Percentiles rank a stretch among this genome's conserved stretches.
Evolutionary conservation across 2,797 vertebrate species (phyloP).

Genomic region (Mus spretus): DNA sequence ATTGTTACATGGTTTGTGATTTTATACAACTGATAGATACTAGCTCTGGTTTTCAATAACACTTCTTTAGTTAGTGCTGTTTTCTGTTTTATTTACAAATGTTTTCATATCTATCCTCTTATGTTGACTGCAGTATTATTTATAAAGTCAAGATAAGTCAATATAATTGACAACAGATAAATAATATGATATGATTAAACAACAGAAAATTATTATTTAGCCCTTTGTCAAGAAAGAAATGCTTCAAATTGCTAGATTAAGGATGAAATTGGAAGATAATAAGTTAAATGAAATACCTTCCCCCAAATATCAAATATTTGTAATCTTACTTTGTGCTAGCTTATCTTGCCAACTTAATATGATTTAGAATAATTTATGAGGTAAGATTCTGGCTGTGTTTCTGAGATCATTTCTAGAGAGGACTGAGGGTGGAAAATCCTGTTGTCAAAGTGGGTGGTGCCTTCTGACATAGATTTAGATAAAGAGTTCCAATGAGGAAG

Average conservation of each 20-base stretch:
- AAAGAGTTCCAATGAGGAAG: background rate
- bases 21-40: background rate
- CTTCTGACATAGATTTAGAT: background rate
- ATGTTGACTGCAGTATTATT: background rate
- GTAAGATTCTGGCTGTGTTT: background rate
- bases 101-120: background rate
- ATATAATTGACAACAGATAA: background rate
- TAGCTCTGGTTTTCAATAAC: background rate
- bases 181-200: background rate
- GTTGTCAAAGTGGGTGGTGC: background rate
- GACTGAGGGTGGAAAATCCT: background rate
- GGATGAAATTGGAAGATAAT: background rate
- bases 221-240: background rate
- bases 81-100: background rate
- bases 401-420: background rate
- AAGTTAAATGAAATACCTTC: background rate
- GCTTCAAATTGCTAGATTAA: background rate
- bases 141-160: background rate
- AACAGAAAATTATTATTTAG: background rate
- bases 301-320: background rate
- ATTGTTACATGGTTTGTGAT: background rate
- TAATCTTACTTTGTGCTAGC: background rate
- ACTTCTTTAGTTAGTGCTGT: background rate
- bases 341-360: background rate
- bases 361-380: background rate